These are phyloP conservation scores for Harmothoe impar DNA, from an alignment of 2,888 invertebrate species.

Conservation along the genomic window DNA sequence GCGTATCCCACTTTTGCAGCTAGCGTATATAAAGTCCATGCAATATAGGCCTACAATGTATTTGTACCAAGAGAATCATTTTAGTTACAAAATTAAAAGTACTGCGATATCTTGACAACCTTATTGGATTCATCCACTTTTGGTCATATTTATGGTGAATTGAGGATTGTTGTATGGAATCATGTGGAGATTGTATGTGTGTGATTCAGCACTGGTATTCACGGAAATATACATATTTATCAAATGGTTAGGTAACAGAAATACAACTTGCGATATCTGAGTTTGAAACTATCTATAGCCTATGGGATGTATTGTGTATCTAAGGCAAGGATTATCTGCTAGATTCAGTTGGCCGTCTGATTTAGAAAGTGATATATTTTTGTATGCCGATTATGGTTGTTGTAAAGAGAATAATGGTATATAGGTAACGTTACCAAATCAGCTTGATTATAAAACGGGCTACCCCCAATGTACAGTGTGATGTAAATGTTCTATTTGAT, in stretches of 20 bases:
- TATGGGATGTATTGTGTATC: neutral
- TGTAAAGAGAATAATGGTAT: slow-evolving; percentile 1
- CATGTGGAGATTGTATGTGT: too few species aligned
- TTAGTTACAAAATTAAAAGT: too few species aligned
- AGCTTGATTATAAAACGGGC: neutral
- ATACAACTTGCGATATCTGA: neutral
- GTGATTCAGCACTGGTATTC: too few species aligned
- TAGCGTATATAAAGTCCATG: neutral
- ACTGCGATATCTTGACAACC: too few species aligned
- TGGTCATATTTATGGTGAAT: too few species aligned
- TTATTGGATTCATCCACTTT: too few species aligned
- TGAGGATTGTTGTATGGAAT: too few species aligned
- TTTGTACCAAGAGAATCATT: too few species aligned
- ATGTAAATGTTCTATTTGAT: neutral
- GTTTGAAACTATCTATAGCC: slow-evolving; percentile 11
- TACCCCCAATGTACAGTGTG: slow-evolving; percentile 8
- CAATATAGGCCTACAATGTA: too few species aligned
- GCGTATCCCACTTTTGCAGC: neutral
- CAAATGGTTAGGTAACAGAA: too few species aligned
- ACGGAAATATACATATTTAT: too few species aligned
- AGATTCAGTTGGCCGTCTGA: neutral
- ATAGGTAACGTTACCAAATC: neutral
- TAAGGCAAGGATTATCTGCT: neutral
- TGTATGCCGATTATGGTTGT: slow-evolving; percentile 19
- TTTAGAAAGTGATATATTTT: neutral